These are phyloP conservation scores for Nyctereutes procyonoides DNA, from an alignment of 2,113 vertebrate genomes.

Conservation along the genomic window DNA sequence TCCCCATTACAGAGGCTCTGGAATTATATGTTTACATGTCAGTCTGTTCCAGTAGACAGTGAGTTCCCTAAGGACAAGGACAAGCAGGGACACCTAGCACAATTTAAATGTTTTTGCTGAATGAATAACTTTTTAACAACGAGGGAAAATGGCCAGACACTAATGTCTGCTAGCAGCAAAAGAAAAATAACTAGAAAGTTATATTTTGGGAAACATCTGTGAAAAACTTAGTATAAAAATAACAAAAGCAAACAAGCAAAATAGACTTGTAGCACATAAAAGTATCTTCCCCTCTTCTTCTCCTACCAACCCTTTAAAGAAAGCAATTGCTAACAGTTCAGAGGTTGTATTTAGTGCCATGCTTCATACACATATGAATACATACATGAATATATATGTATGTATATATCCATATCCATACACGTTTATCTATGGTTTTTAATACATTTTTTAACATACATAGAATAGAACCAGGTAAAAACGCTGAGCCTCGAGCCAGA, in stretches of 20 bases:
- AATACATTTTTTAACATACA: background rate
- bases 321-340: background rate
- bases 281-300: background rate
- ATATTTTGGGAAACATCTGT: background rate
- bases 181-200: background rate
- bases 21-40: background rate
- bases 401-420: background rate
- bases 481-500: background rate
- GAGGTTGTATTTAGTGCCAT: background rate
- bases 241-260: background rate
- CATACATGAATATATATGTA: background rate
- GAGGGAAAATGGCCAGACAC: background rate
- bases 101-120: background rate
- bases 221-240: slow-evolving; percentile 15
- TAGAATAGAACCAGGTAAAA: background rate
- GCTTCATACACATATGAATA: background rate
- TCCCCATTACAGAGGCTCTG: background rate
- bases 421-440: background rate
- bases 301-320: background rate
- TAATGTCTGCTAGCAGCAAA: background rate
- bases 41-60: background rate
- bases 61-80: background rate
- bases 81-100: background rate
- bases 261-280: background rate
- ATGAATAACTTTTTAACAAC: background rate